Base-by-base conservation (phyloP, 2,113 vertebrate genomes). In the Neotragus moschatus region DNA sequence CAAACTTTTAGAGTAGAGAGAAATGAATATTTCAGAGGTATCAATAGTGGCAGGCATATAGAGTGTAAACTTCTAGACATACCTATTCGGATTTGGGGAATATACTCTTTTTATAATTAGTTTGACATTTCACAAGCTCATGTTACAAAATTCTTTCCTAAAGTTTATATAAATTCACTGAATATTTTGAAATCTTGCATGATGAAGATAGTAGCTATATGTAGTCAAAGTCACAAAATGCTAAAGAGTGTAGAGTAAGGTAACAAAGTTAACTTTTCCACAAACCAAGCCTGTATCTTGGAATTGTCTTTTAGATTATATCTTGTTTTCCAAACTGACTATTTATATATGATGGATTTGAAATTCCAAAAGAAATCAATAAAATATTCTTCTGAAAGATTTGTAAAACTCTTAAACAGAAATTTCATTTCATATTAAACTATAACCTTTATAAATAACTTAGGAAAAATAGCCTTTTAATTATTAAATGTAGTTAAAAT, bases 331-430 rank as follows among this genome's bases (percentile, higher is more conserved):
- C 61, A 79, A 80, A 96, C 11, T 73, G 36, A 63, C 43, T 45
- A 6, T 45, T 91, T 90, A 55, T 91, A 84, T 80, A 73, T 82
- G 26, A 82, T 47, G 30, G 30, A 91, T 73, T 95, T 90, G 30
- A 85, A 96, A 93, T 97, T 82, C 47, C 36, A 89, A 55, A 91
- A 81, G 28, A 94, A 96, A 80, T 90, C 36, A 93, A 10, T 93
- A 53, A 89, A 77, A 11, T 75, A 86, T 39, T 80, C 39, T 88
- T 91, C 11, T 61, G 5, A n/a, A 85, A 86, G 47, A 82, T 70
- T 79, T 15, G 55, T 84, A 82, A 77, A 96, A 93, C 84, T 91
- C 19, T 79, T 51, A n/a, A 90, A 88, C 5, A 91, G 49, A 92
- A 94, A 75, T 91, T 93, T 88, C 10, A 73, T 75, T 90, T 94